Evolutionary conservation across 2,888 invertebrate species (phyloP), one percentile per base, ranked within the genome.

Genomic region (Eugnorisma glareosa): DNA sequence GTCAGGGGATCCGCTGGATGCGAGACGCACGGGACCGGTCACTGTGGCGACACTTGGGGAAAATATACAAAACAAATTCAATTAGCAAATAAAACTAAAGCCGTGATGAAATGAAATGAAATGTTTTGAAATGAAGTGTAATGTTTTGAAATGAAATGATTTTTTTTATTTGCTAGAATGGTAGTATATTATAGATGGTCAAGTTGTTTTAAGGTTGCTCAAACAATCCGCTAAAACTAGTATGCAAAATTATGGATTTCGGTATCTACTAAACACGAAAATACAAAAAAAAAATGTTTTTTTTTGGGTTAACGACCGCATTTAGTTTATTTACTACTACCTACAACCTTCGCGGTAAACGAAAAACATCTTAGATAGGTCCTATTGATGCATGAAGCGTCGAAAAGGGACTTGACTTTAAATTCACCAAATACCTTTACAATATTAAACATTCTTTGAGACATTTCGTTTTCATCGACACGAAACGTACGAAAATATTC

Each of bases 391-490:
- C 31, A 54, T 54, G 54, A 1, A 18, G 24, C 24, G 35, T n/a
- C 54, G 35, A 24, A 76, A 66, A 79, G 24, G 24, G 24, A 57
- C 10, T 57, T 40, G 35, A 78, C 73, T 84, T 84, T 59, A 79
- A 81, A 68, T 72, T 59, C 66, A 74, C 67, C 40, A 81, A 81
- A 74, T 81, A 70, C 54, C 51, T 67, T 57, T 13, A 40, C 43
- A 75, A 63, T 81, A 82, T 82, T 82, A 70, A 80, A 81, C 18
- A 84, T 82, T 82, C 74, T 84, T 81, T 37, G n/a, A 48, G 69
- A 84, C 67, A 82, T 73, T 81, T 84, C 84, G 72, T 59, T 84
- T 84, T 59, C 40, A 61, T 59, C 51, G 64, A 81, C n/a, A n/a
- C n/a, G n/a, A n/a, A n/a, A n/a, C n/a, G 70, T 70, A 72, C 40